Evolutionary conservation across 2,888 invertebrate genomes (phyloP).

Genomic region (Sphaeridia pumilis): DNA sequence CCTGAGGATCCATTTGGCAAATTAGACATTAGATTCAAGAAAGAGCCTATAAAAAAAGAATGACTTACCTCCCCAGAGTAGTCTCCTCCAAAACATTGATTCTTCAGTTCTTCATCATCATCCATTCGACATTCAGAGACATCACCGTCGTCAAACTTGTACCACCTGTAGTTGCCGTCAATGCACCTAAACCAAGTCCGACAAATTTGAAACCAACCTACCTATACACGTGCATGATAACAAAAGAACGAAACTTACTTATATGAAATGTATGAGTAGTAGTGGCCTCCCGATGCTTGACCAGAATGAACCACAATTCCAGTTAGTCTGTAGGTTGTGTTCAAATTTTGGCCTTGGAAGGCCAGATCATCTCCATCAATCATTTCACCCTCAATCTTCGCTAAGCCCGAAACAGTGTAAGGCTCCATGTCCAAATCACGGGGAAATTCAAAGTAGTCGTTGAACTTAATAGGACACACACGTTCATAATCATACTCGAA

Average conservation of each 20-base stretch:
- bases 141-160: constrained; percentile 96
- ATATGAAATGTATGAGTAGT: constrained; percentile 92
- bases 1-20: too few relatives aligned
- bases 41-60: too few relatives aligned
- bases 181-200: constrained; percentile 43
- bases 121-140: constrained; percentile 96
- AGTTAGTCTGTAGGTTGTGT: constrained; percentile 81
- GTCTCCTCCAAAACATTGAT: constrained; percentile 95
- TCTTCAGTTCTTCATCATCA: constrained; percentile 95
- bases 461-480: constrained; percentile 97
- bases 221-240: constrained; percentile 2
- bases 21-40: too few relatives aligned
- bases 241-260: constrained; percentile 46
- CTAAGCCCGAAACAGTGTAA: constrained; percentile 68
- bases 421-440: constrained; percentile 94
- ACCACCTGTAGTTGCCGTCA: constrained; percentile 73
- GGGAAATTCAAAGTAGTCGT: constrained; percentile 98
- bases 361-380: constrained; percentile 51
- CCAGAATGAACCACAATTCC: constrained; percentile 98
- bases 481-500: constrained; percentile 98
- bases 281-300: constrained; percentile 96
- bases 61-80: constrained; percentile 82
- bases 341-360: constrained; percentile 43
- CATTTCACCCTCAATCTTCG: constrained; percentile 86
- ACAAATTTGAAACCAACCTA: too few relatives aligned